Conservation (phyloP, 2,888 invertebrate species). For the Boloria euphrosyne region DNA sequence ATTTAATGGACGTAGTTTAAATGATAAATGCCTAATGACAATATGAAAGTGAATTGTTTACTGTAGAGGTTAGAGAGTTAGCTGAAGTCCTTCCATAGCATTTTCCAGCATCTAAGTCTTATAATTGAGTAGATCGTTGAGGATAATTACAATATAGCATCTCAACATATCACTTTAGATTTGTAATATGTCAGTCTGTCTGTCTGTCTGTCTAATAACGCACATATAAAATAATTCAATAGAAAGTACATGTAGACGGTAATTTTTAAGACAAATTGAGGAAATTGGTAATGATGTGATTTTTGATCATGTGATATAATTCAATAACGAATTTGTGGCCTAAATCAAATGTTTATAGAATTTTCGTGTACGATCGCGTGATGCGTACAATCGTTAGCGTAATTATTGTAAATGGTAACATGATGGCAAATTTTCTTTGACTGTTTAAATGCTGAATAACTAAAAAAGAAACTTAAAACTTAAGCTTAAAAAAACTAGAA, state of each 20-base stretch:
- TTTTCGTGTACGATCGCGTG: conserved; percentile 7
- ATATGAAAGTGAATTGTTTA: conserved; percentile 22
- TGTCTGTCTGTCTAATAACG: background rate
- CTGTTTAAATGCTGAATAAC: background rate
- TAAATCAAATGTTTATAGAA: conserved; percentile 53
- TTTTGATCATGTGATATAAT: conserved; percentile 66
- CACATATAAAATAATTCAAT: background rate
- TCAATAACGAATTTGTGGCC: conserved; percentile 68
- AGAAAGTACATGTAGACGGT: background rate
- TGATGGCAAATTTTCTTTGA: background rate
- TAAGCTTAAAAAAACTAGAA: background rate
- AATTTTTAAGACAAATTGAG: conserved; percentile 26
- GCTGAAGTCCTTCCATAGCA: conserved; percentile 14
- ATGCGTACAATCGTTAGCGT: background rate
- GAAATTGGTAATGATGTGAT: conserved; percentile 62
- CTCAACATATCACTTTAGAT: conserved; percentile 27
- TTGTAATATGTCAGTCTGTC: conserved; percentile 8
- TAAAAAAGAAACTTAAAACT: background rate
- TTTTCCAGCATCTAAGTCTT: background rate
- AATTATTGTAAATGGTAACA: background rate
- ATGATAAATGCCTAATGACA: conserved; percentile 13
- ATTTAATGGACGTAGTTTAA: background rate
- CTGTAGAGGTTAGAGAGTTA: conserved; percentile 19
- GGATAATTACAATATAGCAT: background rate
- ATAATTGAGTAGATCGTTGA: conserved; percentile 1